These are phyloP conservation scores for Tribolium freemani DNA, from an alignment of 2,888 invertebrate genomes.

Conservation along the genomic window DNA sequence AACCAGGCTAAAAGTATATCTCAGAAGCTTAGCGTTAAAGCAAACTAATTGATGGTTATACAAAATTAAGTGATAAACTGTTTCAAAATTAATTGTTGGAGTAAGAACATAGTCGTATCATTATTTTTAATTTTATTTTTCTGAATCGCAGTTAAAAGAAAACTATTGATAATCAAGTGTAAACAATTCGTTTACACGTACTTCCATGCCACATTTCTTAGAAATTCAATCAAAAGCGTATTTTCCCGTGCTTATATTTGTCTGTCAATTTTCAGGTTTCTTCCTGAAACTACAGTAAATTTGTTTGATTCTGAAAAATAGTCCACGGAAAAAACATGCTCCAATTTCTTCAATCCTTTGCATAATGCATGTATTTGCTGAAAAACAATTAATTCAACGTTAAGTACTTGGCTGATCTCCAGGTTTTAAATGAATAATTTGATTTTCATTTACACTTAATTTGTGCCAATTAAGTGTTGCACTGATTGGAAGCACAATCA, in stretches of 20 bases:
- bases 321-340: background rate
- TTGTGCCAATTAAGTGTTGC: background rate
- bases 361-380: background rate
- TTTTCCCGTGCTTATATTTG: background rate
- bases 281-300: background rate
- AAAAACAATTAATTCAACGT: background rate
- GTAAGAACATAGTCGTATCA: no score
- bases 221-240: background rate
- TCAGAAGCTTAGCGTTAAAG: no score
- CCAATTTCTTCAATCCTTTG: background rate
- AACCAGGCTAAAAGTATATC: no score
- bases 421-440: background rate
- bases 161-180: background rate
- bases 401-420: background rate
- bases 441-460: background rate
- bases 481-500: background rate
- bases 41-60: no score
- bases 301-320: background rate
- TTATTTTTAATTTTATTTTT: background rate
- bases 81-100: no score
- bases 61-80: no score
- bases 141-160: background rate
- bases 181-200: background rate
- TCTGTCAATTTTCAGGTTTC: background rate
- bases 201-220: background rate